Evolutionary conservation across 53 echinoderm and acorn worm species (phyloP), one percentile per base, ranked within the genome.

Genomic region (Patiria pectinifera): DNA sequence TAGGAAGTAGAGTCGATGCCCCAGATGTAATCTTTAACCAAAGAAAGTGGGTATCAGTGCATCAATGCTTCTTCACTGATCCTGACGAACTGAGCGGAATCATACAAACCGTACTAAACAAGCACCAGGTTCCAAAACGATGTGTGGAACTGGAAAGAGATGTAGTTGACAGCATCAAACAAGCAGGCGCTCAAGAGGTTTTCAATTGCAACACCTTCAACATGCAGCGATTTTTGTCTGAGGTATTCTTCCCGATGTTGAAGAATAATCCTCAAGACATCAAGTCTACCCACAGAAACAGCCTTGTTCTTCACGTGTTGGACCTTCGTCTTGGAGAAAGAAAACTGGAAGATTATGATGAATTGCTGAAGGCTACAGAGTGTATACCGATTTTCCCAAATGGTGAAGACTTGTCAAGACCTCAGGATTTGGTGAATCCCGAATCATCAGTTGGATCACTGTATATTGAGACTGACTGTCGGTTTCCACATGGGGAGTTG

Each of bases 1-100:
- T 35, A 35, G 35, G 35, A 35, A 35, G 35, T 35, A 35, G 35
- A 35, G 35, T 35, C 35, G 35, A 35, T 35, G 35, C 35, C 26
- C 86, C 91, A 18, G 79, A 49, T 8, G 63, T 94, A 14, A 80
- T 94, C 44, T 91, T 85, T 81, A 94, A 84, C 86, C 85, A 78
- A 5, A 69, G 16, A 83, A 76, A 70, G 16, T 94, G 94, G 94
- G 91, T 94, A 1, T 46, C 62, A 35, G 58, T 91, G 69, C 26
- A 80, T 26, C 71, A 78, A 16, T 94, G 94, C 61, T 80, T 94
- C 35, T 91, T 94, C 91, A 76, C 78, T 19, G 71, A 83, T 47
- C 58, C 86, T 12, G n/a, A 74, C 10, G 78, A n/a, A 45, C 21
- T 93, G 5, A 82, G 44, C 58, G 23, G 49, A 43, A 91, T 66